Conservation (phyloP, 1,140 invertebrate genomes). For the Drosophila pallidifrons region DNA sequence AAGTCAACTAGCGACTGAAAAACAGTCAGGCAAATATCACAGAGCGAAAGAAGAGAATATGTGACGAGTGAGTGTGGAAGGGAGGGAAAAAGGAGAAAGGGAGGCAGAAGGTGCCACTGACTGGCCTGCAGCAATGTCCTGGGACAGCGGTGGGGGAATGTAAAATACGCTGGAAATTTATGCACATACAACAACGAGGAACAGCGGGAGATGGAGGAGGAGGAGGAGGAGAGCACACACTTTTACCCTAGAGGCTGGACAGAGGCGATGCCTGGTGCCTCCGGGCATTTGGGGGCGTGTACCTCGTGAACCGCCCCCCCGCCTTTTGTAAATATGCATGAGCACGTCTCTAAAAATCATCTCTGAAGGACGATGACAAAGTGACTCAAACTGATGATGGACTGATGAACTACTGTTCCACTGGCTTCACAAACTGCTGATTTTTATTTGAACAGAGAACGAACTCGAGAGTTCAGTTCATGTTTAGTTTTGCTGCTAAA, state of each 20-base stretch:
- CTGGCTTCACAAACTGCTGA: slow-evolving; percentile 41
- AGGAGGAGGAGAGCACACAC: slow-evolving; percentile 28
- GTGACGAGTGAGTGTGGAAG: slow-evolving; percentile 1
- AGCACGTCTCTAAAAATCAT: slow-evolving; percentile 61
- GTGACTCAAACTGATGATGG: slow-evolving; percentile 31
- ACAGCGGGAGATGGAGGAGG: neutral
- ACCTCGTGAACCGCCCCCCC: slow-evolving; percentile 22
- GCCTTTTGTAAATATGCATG: slow-evolving; percentile 71
- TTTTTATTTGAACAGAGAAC: slow-evolving; percentile 58
- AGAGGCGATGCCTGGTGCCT: slow-evolving; percentile 5
- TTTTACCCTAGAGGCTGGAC: slow-evolving; percentile 45
- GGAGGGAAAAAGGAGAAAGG: neutral
- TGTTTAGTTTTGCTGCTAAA: slow-evolving; percentile 13
- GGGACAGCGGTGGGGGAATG: neutral
- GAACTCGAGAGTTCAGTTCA: slow-evolving; percentile 11
- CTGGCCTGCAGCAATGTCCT: slow-evolving; percentile 15
- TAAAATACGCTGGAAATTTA: slow-evolving; percentile 47
- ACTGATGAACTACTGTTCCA: slow-evolving; percentile 27
- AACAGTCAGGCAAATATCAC: slow-evolving; percentile 50
- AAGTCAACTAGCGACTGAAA: slow-evolving; percentile 57
- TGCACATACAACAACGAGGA: slow-evolving; percentile 30
- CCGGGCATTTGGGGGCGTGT: slow-evolving; percentile 8
- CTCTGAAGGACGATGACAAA: slow-evolving; percentile 64
- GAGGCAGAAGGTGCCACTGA: neutral
- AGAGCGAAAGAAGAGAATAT: slow-evolving; percentile 10